phyloP scores from a whole-genome alignment of 64 coral and sea anemone species.

The Exaiptasia diaphana region DNA sequence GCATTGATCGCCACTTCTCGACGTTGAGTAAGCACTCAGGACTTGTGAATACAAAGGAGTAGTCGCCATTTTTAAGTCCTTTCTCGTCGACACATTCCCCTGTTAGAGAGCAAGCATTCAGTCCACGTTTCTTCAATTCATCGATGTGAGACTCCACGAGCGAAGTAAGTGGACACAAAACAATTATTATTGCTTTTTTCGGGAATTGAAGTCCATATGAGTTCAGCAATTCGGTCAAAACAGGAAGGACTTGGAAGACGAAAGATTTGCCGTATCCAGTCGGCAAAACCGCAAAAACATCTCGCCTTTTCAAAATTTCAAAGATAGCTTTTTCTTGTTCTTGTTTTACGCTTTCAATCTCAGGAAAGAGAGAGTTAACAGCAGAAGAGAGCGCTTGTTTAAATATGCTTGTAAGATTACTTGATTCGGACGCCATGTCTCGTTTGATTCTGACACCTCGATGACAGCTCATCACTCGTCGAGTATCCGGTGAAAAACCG shows the following conservation, averaged over 20 bases:
- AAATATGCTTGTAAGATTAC: neutral
- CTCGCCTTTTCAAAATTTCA: conserved; percentile 22
- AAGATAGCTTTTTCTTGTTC: conserved; percentile 29
- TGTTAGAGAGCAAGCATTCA: neutral
- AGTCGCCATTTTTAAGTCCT: neutral
- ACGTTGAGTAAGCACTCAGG: conserved; percentile 24
- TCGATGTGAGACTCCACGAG: conserved; percentile 43
- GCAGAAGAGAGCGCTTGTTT: neutral
- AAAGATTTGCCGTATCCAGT: conserved; percentile 57
- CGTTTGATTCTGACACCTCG: too few relatives aligned
- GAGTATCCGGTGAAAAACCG: too few relatives aligned
- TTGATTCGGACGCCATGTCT: neutral
- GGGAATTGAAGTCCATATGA: conserved; percentile 21
- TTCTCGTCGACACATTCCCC: conserved; percentile 5
- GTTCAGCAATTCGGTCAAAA: conserved; percentile 28
- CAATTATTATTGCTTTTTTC: conserved; percentile 40
- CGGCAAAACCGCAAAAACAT: conserved; percentile 47
- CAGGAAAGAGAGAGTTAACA: neutral
- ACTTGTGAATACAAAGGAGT: conserved; percentile 36
- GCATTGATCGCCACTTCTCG: conserved; percentile 43
- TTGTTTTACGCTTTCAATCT: conserved; percentile 14
- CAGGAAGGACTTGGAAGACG: conserved; percentile 54
- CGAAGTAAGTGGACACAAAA: conserved; percentile 45
- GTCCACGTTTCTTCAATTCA: conserved; percentile 8
- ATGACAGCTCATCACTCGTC: too few relatives aligned